A percentile compares a stretch with the other conserved stretches of the same genome.
Conservation (phyloP, 2,888 invertebrate species). For the Prionchulus punctatus region DNA sequence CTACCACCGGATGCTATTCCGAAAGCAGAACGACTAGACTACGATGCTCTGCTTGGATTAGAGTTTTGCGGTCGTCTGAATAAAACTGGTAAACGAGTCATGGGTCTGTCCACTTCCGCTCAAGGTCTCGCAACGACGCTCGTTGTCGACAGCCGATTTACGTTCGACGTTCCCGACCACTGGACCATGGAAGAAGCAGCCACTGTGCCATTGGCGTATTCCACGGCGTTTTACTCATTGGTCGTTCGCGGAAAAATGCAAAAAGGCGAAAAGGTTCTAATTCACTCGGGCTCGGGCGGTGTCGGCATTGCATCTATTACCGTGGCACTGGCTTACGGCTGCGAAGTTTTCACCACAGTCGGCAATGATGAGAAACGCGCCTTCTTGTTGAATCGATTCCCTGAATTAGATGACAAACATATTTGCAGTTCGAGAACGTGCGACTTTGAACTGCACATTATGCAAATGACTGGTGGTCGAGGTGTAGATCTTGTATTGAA, state of each 20-base stretch:
- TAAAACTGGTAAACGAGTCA: slow-evolving; percentile 53
- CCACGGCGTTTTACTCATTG: slow-evolving; percentile 59
- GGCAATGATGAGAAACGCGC: slow-evolving; percentile 42
- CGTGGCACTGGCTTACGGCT: slow-evolving; percentile 71
- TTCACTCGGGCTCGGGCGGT: slow-evolving; percentile 74
- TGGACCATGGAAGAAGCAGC: slow-evolving; percentile 39
- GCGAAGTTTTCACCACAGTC: slow-evolving; percentile 78
- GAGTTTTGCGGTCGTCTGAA: slow-evolving; percentile 30
- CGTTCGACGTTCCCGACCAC: slow-evolving; percentile 35
- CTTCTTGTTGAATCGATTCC: slow-evolving; percentile 67
- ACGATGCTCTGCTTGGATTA: slow-evolving; percentile 14
- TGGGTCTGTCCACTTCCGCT: slow-evolving; percentile 77
- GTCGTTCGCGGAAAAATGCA: slow-evolving; percentile 66
- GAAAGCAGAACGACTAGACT: slow-evolving; percentile 7
- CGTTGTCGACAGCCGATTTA: slow-evolving; percentile 35
- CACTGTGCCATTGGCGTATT: slow-evolving; percentile 35
- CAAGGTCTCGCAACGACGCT: slow-evolving; percentile 70
- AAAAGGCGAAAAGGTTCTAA: slow-evolving; percentile 58
- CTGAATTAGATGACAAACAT: slow-evolving; percentile 49
- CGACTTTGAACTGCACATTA: slow-evolving; percentile 67
- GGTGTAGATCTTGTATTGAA: slow-evolving; percentile 88
- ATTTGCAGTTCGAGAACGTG: slow-evolving; percentile 80
- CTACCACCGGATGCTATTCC: background rate
- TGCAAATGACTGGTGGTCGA: slow-evolving; percentile 57
- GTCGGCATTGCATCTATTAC: slow-evolving; percentile 90